Evolutionary conservation across 2,888 invertebrate genomes (phyloP).

Genomic region (Apantesis nais): DNA sequence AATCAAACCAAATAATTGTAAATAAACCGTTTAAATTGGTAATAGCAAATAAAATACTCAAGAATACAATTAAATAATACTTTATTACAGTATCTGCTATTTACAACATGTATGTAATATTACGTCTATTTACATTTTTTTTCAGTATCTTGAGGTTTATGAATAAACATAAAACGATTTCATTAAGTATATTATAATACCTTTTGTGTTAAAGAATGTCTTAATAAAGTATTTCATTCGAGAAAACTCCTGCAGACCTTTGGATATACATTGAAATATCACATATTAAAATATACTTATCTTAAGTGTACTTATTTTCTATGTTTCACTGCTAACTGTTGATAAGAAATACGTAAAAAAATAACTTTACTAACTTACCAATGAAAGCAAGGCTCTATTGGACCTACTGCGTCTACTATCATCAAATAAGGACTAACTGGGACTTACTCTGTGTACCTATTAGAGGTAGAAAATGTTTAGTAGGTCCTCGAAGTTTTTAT

Average conservation of each 20-base stretch:
- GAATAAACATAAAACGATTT: conserved; percentile 11
- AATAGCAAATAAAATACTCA: not conserved
- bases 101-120: conserved; percentile 28
- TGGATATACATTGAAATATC: conserved; percentile 44
- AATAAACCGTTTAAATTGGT: not conserved
- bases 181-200: conserved; percentile 11
- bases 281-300: conserved; percentile 36
- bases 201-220: not conserved
- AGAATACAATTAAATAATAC: conserved; percentile 49
- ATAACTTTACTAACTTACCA: conserved; percentile 43
- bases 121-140: conserved; percentile 39
- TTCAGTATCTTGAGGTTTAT: conserved; percentile 23
- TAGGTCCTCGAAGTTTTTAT: conserved; percentile 38
- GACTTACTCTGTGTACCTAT: conserved; percentile 36
- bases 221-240: conserved; percentile 9
- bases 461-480: conserved; percentile 46
- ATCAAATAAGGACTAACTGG: conserved; percentile 39
- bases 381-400: conserved; percentile 42
- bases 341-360: conserved; percentile 44
- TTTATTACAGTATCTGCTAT: conserved; percentile 52
- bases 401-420: conserved; percentile 40
- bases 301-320: conserved; percentile 34
- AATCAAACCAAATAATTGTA: not conserved
- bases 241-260: conserved; percentile 29
- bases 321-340: conserved; percentile 44